Percentiles rank a stretch among this genome's conserved stretches.
Evolutionary conservation across 2,888 invertebrate genomes (phyloP).

Genomic region (Incurvaria masculella): DNA sequence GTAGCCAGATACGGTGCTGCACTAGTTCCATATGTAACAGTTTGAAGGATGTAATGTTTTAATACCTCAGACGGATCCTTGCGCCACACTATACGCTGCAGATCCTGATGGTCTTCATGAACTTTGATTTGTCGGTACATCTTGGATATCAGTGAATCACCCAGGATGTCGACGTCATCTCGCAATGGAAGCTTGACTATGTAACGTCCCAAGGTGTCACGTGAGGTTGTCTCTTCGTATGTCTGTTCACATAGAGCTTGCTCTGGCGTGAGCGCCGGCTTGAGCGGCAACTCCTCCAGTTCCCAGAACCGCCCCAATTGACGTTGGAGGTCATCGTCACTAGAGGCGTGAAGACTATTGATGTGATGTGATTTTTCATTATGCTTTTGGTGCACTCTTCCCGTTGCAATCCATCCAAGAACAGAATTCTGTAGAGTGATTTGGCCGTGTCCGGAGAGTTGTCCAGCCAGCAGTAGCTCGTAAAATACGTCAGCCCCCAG

Average conservation of each 20-base stretch:
- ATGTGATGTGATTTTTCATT: background rate
- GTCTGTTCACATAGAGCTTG: background rate
- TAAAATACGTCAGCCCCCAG: background rate
- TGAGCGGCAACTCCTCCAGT: background rate
- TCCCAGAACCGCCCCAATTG: background rate
- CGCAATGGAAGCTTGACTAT: background rate
- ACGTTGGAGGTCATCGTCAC: background rate
- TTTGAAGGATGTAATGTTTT: background rate
- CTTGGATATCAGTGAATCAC: background rate
- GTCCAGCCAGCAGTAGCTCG: background rate
- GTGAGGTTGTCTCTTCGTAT: background rate
- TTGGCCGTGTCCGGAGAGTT: background rate
- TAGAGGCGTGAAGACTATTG: background rate
- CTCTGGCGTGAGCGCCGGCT: background rate
- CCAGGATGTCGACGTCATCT: background rate
- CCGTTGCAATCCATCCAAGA: background rate
- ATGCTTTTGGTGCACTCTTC: background rate
- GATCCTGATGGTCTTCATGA: background rate
- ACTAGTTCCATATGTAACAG: background rate
- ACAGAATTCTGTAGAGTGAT: background rate
- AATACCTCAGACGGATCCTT: background rate
- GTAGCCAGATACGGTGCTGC: slow-evolving; percentile 1
- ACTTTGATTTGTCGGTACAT: background rate
- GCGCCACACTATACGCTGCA: background rate
- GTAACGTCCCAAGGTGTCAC: background rate